These are phyloP conservation scores for Antennarius maculatus DNA, from an alignment of 2,797 vertebrate species.

Conservation along the genomic window DNA sequence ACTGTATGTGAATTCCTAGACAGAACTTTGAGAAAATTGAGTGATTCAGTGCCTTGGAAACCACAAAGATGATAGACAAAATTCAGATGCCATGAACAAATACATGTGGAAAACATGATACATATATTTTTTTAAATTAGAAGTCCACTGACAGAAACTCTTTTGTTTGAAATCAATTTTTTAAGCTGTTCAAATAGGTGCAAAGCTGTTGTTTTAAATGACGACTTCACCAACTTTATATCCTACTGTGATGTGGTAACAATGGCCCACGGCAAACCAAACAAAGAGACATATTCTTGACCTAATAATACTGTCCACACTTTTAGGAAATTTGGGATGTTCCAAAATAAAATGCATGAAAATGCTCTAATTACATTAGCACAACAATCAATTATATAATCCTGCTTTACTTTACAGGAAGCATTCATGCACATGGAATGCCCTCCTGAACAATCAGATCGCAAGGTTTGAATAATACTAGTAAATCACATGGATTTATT, in stretches of 20 bases:
- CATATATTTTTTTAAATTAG: too few species aligned
- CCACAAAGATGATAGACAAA: too few species aligned
- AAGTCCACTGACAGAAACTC: neutral
- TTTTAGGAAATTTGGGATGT: neutral
- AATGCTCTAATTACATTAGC: neutral
- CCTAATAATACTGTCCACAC: neutral
- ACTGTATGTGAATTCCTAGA: too few species aligned
- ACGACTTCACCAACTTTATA: neutral
- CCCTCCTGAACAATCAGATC: neutral
- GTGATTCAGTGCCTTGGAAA: too few species aligned
- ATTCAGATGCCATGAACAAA: too few species aligned
- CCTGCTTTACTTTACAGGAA: constrained; percentile 5
- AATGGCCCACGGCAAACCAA: neutral
- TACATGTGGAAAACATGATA: too few species aligned
- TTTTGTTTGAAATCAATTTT: neutral
- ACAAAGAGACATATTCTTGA: neutral
- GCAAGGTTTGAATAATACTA: neutral
- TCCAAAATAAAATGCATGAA: neutral
- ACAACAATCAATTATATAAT: neutral
- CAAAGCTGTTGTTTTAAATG: neutral
- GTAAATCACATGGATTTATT: neutral
- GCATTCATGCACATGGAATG: neutral
- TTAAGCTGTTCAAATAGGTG: neutral
- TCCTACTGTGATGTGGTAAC: neutral
- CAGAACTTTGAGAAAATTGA: too few species aligned